Evolutionary conservation across 2,888 invertebrate species (phyloP).

Genomic region (Thalpophila matura): DNA sequence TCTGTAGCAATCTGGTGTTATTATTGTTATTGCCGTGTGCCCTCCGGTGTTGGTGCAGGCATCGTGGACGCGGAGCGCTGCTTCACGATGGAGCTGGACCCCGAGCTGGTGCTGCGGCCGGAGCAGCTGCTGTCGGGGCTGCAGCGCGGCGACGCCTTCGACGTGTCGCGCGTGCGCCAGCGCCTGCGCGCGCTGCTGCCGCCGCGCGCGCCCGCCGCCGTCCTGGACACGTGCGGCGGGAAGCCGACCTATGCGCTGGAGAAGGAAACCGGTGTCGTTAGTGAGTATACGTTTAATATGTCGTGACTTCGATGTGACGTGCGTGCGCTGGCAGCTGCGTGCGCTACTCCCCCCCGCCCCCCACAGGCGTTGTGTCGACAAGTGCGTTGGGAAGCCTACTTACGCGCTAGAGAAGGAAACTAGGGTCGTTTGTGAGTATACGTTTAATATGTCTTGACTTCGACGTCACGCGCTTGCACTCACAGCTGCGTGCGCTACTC

Average conservation of each 20-base stretch:
- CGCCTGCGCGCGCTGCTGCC: constrained; percentile 94
- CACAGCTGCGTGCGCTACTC: constrained; percentile 94
- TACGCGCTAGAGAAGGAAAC: constrained; percentile 93
- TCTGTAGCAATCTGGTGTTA: too few species aligned
- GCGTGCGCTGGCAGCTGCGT: constrained; percentile 93
- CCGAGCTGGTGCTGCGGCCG: constrained; percentile 94
- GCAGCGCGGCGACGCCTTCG: constrained; percentile 95
- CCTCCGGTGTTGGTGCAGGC: too few species aligned
- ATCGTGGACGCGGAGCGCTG: constrained; percentile 96
- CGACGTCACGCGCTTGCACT: constrained; percentile 93
- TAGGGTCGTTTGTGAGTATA: constrained; percentile 91
- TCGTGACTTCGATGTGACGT: constrained; percentile 93
- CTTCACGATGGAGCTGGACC: constrained; percentile 97
- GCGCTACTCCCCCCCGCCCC: constrained; percentile 92
- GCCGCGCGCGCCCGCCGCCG: constrained; percentile 71
- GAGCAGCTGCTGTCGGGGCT: constrained; percentile 86
- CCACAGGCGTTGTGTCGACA: constrained; percentile 23
- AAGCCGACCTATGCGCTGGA: constrained; percentile 94
- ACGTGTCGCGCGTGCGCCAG: constrained; percentile 93
- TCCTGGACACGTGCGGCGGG: constrained; percentile 88
- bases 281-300: constrained; percentile 83
- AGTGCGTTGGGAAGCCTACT: constrained; percentile 93
- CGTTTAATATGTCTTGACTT: constrained; percentile 78
- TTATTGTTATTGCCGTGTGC: too few species aligned
- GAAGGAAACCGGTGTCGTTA: constrained; percentile 90